Conservation (phyloP, 2,888 invertebrate species). For the Drosophila mayaguana region DNA sequence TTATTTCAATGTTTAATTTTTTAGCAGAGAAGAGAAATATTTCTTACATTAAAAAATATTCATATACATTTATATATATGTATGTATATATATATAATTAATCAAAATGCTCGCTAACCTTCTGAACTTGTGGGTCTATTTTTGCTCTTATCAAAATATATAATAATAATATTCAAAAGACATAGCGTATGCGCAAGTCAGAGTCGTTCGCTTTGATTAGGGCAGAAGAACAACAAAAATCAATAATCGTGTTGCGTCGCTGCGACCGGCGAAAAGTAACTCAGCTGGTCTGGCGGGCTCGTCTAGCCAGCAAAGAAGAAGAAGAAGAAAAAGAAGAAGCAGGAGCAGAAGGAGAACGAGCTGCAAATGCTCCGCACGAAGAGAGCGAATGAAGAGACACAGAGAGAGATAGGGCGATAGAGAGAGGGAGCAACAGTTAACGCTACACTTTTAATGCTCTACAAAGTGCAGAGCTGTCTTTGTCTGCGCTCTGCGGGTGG, state of each 20-base stretch:
- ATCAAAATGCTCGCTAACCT: background rate
- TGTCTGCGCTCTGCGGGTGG: slow-evolving; percentile 44
- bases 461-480: slow-evolving; percentile 21
- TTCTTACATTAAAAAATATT: background rate
- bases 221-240: slow-evolving; percentile 35
- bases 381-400: slow-evolving; percentile 23
- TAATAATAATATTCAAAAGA: background rate
- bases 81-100: background rate
- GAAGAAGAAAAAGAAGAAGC: background rate
- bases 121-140: background rate
- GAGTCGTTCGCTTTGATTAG: background rate
- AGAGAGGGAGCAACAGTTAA: slow-evolving; percentile 17
- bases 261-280: slow-evolving; percentile 43
- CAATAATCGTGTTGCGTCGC: slow-evolving; percentile 12
- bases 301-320: slow-evolving; percentile 39
- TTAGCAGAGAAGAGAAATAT: background rate
- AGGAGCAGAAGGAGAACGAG: slow-evolving; percentile 1
- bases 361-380: slow-evolving; percentile 8
- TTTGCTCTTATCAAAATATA: background rate
- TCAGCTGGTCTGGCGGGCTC: slow-evolving; percentile 57
- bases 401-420: slow-evolving; percentile 18
- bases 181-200: slow-evolving; percentile 5
- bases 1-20: background rate
- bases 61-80: background rate
- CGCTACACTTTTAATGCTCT: background rate